Conservation (phyloP, 2,113 vertebrate species). For the Ia io region DNA sequence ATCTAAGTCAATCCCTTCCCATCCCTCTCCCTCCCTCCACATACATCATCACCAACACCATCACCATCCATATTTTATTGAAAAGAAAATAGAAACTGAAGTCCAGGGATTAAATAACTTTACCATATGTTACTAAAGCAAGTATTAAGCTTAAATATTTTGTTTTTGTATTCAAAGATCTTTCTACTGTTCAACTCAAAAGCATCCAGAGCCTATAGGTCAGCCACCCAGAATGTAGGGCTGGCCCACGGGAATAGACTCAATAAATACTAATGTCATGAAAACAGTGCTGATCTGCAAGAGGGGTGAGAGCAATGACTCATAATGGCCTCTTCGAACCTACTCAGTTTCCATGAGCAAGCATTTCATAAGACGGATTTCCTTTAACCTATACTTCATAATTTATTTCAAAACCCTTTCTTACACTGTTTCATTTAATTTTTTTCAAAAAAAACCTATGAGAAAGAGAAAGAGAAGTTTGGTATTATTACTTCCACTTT, state of each 20-base stretch:
- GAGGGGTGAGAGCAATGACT: background rate
- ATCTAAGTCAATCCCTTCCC: background rate
- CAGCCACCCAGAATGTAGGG: background rate
- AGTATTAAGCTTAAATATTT: background rate
- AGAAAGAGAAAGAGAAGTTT: background rate
- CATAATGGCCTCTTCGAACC: background rate
- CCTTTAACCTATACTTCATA: background rate
- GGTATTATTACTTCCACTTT: background rate
- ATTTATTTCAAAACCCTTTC: conserved; percentile 29
- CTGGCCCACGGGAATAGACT: background rate
- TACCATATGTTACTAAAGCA: background rate
- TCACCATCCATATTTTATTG: background rate
- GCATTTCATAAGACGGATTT: background rate
- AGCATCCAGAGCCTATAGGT: background rate
- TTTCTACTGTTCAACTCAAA: background rate
- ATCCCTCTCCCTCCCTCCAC: background rate
- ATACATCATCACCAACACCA: no score
- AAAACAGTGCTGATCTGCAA: background rate
- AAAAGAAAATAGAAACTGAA: background rate
- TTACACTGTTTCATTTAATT: background rate
- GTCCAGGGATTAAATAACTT: background rate
- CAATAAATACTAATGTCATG: background rate
- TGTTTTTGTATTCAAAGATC: background rate
- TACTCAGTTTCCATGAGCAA: background rate
- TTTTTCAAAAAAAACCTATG: background rate